Percentiles rank a stretch among this genome's conserved stretches.
phyloP scores from a whole-genome alignment of 1,140 invertebrate genomes.

The Euwallacea fornicatus region DNA sequence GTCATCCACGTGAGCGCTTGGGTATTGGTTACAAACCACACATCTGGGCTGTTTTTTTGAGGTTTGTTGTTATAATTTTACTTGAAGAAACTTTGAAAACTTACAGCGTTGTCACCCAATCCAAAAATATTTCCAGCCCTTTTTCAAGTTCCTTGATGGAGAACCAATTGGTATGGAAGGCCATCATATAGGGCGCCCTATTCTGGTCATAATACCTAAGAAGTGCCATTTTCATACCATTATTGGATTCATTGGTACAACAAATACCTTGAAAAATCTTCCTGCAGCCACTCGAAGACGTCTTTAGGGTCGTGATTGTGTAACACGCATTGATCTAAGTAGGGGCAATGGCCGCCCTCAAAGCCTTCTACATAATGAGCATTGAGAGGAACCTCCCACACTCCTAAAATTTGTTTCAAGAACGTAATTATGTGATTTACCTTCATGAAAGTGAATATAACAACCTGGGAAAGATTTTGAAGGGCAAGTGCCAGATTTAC shows the following conservation, averaged over 20 bases:
- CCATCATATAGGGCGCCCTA: constrained; percentile 90
- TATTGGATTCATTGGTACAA: too few species aligned
- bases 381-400: constrained; percentile 94
- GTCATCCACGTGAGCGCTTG: constrained; percentile 90
- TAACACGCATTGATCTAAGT: constrained; percentile 90
- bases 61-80: constrained; percentile 10
- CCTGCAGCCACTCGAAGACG: constrained; percentile 87
- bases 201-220: constrained; percentile 80
- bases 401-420: constrained; percentile 57
- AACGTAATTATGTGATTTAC: background rate
- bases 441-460: background rate
- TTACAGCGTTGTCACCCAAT: constrained; percentile 77
- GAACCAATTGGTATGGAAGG: constrained; percentile 95
- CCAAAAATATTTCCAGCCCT: constrained; percentile 84
- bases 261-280: constrained; percentile 79
- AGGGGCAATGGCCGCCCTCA: constrained; percentile 90
- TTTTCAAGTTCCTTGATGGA: constrained; percentile 83
- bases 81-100: constrained; percentile 47
- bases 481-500: constrained; percentile 88
- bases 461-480: constrained; percentile 84
- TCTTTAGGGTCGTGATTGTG: constrained; percentile 85
- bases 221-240: background rate
- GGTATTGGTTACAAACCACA: constrained; percentile 89
- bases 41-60: constrained; percentile 67
- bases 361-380: constrained; percentile 86